phyloP scores from a whole-genome alignment of 1,140 invertebrate species.

The Protaetia brevitarsis region DNA sequence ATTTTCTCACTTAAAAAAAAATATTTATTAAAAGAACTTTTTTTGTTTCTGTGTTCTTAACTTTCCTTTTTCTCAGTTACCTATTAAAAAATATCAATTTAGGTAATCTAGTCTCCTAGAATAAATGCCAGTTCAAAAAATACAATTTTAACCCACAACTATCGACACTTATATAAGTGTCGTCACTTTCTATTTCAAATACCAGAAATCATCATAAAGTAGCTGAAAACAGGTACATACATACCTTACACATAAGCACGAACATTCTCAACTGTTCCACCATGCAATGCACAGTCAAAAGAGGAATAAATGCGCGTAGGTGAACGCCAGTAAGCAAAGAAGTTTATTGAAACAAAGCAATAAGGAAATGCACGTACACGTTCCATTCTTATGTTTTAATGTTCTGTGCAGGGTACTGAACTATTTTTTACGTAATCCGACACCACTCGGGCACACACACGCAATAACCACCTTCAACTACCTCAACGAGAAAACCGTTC shows the following conservation, averaged over 20 bases:
- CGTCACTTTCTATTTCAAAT: too few species aligned
- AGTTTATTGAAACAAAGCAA: conserved; percentile 19
- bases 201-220: too few species aligned
- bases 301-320: neutral
- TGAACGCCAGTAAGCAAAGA: conserved; percentile 2
- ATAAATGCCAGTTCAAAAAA: too few species aligned
- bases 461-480: neutral
- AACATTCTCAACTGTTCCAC: neutral
- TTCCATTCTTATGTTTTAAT: conserved; percentile 20
- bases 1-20: too few species aligned
- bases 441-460: neutral
- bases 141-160: too few species aligned
- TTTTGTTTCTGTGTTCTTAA: too few species aligned
- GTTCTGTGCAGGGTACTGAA: conserved; percentile 18
- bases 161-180: too few species aligned
- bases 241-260: neutral
- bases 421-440: conserved; percentile 13
- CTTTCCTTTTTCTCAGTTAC: too few species aligned
- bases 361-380: conserved; percentile 18
- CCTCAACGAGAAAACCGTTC: neutral
- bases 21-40: too few species aligned
- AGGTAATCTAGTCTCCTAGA: too few species aligned
- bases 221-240: too few species aligned
- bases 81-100: too few species aligned
- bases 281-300: neutral